Percentiles rank a stretch among this genome's conserved stretches.
Evolutionary conservation across 2,113 vertebrate genomes (phyloP).

Genomic region (Pluvianellus socialis): DNA sequence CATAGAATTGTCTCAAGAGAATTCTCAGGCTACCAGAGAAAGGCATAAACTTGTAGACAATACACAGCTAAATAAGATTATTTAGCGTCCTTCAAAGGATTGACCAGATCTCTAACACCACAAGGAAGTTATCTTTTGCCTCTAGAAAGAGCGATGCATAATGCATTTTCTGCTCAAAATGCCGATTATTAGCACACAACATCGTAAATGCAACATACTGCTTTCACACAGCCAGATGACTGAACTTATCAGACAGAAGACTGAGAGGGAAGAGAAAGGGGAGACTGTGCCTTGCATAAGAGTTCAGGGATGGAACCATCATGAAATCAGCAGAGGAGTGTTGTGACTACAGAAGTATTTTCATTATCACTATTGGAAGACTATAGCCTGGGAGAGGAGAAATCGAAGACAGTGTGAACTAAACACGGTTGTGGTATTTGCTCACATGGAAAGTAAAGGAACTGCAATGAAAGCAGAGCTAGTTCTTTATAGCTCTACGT

Average conservation of each 20-base stretch:
- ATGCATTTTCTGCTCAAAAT: background rate
- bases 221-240: background rate
- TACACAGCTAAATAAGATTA: background rate
- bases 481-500: background rate
- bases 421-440: background rate
- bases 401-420: background rate
- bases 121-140: background rate
- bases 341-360: background rate
- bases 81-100: background rate
- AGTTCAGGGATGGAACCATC: background rate
- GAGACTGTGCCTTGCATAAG: background rate
- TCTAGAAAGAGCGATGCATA: background rate
- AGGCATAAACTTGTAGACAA: background rate
- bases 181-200: background rate
- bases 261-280: background rate
- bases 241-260: background rate
- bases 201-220: background rate
- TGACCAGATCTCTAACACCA: background rate
- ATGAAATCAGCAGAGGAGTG: accelerated
- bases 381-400: background rate
- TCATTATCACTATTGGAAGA: background rate
- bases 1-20: background rate
- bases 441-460: background rate
- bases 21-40: background rate
- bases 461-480: background rate